These are phyloP conservation scores for Habropoda laboriosa DNA, from an alignment of 1,140 invertebrate genomes.

Conservation along the genomic window DNA sequence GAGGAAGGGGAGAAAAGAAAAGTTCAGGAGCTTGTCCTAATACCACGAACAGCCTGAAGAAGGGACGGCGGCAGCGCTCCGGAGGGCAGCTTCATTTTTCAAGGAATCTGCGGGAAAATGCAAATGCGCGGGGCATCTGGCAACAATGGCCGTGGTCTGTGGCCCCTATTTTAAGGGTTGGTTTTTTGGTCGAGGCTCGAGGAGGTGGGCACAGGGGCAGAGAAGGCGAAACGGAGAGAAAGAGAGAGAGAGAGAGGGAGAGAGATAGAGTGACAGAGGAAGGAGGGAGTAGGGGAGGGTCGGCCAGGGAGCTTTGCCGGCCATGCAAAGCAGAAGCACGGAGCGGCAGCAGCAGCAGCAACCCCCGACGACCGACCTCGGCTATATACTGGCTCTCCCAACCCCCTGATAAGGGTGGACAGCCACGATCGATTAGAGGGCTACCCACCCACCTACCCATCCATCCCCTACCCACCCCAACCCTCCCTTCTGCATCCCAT, in stretches of 20 bases:
- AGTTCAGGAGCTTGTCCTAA: slow-evolving; percentile 58
- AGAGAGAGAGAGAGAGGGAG: not conserved
- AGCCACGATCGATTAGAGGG: slow-evolving; percentile 82
- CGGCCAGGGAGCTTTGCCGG: slow-evolving; percentile 74
- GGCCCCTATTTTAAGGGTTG: slow-evolving; percentile 82
- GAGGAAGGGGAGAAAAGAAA: slow-evolving; percentile 8
- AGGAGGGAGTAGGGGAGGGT: slow-evolving; percentile 28
- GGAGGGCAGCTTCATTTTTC: slow-evolving; percentile 73
- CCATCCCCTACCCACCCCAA: slow-evolving; percentile 68
- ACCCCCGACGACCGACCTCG: slow-evolving; percentile 67
- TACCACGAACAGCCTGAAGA: slow-evolving; percentile 47
- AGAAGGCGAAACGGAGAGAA: slow-evolving; percentile 6
- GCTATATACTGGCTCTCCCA: slow-evolving; percentile 70
- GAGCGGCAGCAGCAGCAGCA: slow-evolving; percentile 54
- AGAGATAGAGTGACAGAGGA: slow-evolving; percentile 4
- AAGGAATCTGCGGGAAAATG: slow-evolving; percentile 79
- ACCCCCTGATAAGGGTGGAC: slow-evolving; percentile 83
- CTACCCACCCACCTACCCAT: slow-evolving; percentile 73
- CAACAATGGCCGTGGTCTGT: slow-evolving; percentile 82
- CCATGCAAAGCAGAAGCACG: slow-evolving; percentile 79
- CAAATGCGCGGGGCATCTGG: slow-evolving; percentile 82
- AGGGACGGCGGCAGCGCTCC: slow-evolving; percentile 38
- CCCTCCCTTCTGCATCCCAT: slow-evolving; percentile 65
- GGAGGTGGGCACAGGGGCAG: slow-evolving; percentile 12
- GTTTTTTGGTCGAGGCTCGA: slow-evolving; percentile 73